Evolutionary conservation across 2,888 invertebrate species (phyloP), one percentile per base, ranked within the genome.

Genomic region (Sisyra terminalis): DNA sequence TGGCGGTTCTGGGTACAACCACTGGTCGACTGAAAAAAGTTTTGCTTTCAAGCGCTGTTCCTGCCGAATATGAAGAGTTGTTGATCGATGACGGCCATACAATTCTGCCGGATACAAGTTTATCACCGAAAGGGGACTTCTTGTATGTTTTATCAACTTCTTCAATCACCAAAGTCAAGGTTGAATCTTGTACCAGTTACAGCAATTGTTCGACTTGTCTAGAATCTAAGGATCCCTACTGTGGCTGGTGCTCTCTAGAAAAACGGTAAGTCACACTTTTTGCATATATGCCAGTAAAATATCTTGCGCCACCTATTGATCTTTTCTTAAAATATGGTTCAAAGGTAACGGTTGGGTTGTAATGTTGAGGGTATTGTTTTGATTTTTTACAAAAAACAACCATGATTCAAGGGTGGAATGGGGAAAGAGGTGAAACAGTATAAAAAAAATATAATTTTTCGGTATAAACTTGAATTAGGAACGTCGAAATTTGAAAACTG

Each of bases 191-290:
- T 63, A 79, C 79, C 47, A 77, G 79, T 53, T 85, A 85, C 61
- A 77, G 76, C 16, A 88, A 88, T 58, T 92, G 92, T 62, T 86
- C 87, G 36, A 73, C 83, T 29, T 92, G 92, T 57, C 67, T 92
- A 44, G 86, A 86, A 57, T 88, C 89, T 1, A 80, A 82, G 58
- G 90, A 92, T 65, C 90, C 90, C 2, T 90, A 90, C 55, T 92
- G 92, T 64, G 92, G 92, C 29, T 92, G 92, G 92, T 92, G 92
- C 64, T 92, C 90, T 13, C 63, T 92, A 48, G 90, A 92, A 58
- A 89, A 89, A 64, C 66, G 73, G 75, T 76, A 61, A 59, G 58
- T 52, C n/a, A n/a, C n/a, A n/a, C n/a, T n/a, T n/a, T n/a, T n/a
- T n/a, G n/a, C n/a, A n/a, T n/a, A n/a, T n/a, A n/a, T n/a, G n/a